A percentile compares a stretch with the other conserved stretches of the same genome.
These are phyloP conservation scores for Phrynocephalus guinanensis DNA, from an alignment of 2,797 vertebrate species.

Conservation along the genomic window DNA sequence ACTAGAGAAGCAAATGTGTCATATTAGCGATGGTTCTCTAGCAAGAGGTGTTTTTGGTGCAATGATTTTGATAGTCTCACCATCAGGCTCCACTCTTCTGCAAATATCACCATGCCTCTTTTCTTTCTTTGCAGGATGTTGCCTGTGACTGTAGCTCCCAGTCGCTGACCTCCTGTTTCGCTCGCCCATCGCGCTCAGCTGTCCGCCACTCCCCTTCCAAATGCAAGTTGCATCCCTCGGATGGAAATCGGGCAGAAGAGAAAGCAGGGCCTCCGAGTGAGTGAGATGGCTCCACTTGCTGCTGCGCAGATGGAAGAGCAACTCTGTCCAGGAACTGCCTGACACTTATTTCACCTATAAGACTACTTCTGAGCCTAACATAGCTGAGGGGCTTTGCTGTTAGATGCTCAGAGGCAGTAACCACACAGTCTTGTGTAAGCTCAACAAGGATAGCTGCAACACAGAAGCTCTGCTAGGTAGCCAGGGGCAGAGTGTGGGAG, in stretches of 20 bases:
- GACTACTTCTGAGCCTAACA: constrained; percentile 14
- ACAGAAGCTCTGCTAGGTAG: constrained; percentile 56
- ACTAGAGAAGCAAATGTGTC: neutral
- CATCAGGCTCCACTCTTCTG: neutral
- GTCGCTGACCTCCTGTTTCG: constrained; percentile 88
- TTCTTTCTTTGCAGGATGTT: constrained; percentile 83
- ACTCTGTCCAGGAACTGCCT: constrained; percentile 5
- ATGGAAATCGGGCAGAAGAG: constrained; percentile 83
- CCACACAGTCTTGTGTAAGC: constrained; percentile 56
- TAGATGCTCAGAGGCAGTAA: constrained; percentile 5
- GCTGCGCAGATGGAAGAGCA: constrained; percentile 39
- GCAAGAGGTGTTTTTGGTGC: neutral
- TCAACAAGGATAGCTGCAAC: constrained; percentile 58
- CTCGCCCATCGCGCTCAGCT: constrained; percentile 85
- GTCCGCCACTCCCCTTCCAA: constrained; percentile 87
- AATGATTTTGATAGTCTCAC: neutral
- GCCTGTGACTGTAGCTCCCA: constrained; percentile 91
- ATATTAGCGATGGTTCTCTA: neutral
- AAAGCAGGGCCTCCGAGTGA: constrained; percentile 82
- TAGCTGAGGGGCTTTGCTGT: constrained; percentile 35
- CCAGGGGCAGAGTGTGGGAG: neutral
- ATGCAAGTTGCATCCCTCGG: constrained; percentile 89
- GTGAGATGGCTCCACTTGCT: constrained; percentile 58
- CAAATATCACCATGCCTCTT: neutral
- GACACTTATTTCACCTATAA: neutral